Evolutionary conservation across 2,113 vertebrate genomes (phyloP), one percentile per base, ranked within the genome.

Genomic region (Synchiropus splendidus): DNA sequence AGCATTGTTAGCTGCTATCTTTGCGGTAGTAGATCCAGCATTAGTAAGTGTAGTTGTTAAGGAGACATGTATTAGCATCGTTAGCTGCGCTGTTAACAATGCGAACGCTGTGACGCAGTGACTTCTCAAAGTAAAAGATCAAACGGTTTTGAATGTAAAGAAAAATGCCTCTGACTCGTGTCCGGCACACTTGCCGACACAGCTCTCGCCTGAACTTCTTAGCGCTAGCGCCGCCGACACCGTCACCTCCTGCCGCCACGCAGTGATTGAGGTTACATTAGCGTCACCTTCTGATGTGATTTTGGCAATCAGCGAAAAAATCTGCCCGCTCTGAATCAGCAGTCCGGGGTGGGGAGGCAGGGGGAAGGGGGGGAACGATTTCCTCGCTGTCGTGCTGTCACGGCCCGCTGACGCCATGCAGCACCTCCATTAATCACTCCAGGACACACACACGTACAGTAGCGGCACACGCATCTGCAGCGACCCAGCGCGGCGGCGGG

Each of bases 361-460:
- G 47, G 10, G 47, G 51, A 37, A 48, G 30, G 48, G 45, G 48
- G 42, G 59, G 75, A 77, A 52, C 39, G 70, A 68, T 82, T 75
- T 58, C 61, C 67, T 58, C 56, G 51, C 61, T 61, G 60, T 62
- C 17, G 48, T 52, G 70, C 69, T 73, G 69, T 80, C 78, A 72
- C 48, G 67, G 72, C 62, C 70, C 31, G 48, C 72, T 71, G 66
- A 72, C 51, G 48, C 68, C 67, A 50, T 58, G 42, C 55, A 43
- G 54, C 36, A 70, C 49, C 6, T 72, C 56, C 74, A 75, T 83
- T 77, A 81, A 79, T 78, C 75, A 79, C 56, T 54, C 55, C 47
- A 42, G 18, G 21, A 3, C 30, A 13, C 6, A 18, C 8, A 39
- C 34, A 15, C 16, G 2, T 8, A 38, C 41, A 33, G 16, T 30